Conservation (phyloP, 2,113 vertebrate species). For the Kobus ellipsiprymnus region DNA sequence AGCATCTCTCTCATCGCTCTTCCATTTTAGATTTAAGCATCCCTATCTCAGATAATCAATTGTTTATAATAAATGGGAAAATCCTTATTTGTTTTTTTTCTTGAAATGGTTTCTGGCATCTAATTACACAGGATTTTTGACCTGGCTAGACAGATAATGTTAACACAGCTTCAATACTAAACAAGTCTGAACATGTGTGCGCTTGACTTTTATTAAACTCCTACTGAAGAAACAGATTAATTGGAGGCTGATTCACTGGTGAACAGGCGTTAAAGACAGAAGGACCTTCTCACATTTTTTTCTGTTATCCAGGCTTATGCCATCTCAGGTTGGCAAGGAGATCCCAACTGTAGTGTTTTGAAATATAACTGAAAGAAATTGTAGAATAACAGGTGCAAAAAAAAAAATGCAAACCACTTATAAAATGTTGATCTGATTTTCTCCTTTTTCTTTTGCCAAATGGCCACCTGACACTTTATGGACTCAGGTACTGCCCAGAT, state of each 20-base stretch:
- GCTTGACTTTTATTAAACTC: conserved; percentile 92
- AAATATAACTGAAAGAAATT: conserved; percentile 89
- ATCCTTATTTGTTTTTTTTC: conserved; percentile 75
- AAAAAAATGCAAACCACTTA: conserved; percentile 78
- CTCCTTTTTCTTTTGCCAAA: conserved; percentile 79
- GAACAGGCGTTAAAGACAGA: conserved; percentile 89
- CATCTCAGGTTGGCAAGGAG: conserved; percentile 92
- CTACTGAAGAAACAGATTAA: conserved; percentile 97
- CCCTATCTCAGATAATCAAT: conserved; percentile 78
- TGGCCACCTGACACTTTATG: conserved; percentile 85
- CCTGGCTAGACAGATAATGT: conserved; percentile 85
- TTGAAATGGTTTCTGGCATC: conserved; percentile 80
- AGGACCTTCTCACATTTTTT: conserved; percentile 91
- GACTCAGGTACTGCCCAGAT: conserved; percentile 91
- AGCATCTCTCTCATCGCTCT: conserved; percentile 72
- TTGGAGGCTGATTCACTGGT: conserved; percentile 89
- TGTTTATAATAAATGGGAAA: conserved; percentile 78
- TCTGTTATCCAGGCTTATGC: conserved; percentile 91
- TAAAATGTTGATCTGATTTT: conserved; percentile 81
- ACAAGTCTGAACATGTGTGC: conserved; percentile 87
- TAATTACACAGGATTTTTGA: conserved; percentile 86
- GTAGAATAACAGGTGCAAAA: conserved; percentile 91
- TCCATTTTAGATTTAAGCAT: conserved; percentile 76
- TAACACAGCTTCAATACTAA: conserved; percentile 84
- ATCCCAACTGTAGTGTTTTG: conserved; percentile 89